Evolutionary conservation across 2,797 vertebrate genomes (phyloP).

Genomic region (Scyliorhinus canicula): DNA sequence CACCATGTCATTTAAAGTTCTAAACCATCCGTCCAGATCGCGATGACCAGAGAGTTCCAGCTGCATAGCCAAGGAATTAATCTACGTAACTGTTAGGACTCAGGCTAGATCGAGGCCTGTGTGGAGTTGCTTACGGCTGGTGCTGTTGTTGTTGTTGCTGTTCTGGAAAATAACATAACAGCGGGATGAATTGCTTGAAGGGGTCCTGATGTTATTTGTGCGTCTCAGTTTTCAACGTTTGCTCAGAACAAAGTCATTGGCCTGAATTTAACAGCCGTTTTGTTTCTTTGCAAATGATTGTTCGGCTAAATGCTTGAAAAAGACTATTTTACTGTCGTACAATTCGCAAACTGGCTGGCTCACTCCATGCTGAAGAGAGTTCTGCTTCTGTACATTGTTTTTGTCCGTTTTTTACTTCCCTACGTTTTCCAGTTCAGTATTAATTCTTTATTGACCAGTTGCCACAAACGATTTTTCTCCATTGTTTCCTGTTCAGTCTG

Average conservation of each 20-base stretch:
- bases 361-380: neutral
- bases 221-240: neutral
- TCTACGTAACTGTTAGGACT: too few relatives aligned
- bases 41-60: too few relatives aligned
- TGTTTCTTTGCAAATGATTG: neutral
- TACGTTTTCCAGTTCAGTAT: neutral
- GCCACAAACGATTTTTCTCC: neutral
- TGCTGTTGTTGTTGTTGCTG: neutral
- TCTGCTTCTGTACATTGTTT: neutral
- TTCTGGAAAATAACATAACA: neutral
- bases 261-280: neutral
- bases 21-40: neutral
- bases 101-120: too few relatives aligned
- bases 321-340: neutral
- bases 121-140: too few relatives aligned
- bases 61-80: too few relatives aligned
- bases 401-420: neutral
- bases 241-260: neutral
- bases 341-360: neutral
- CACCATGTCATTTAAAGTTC: neutral
- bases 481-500: constrained; percentile 21
- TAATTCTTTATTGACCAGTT: neutral
- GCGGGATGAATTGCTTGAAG: neutral
- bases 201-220: neutral
- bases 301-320: neutral